Conservation (phyloP, 2,888 invertebrate species). For the Ferrisia virgata region DNA sequence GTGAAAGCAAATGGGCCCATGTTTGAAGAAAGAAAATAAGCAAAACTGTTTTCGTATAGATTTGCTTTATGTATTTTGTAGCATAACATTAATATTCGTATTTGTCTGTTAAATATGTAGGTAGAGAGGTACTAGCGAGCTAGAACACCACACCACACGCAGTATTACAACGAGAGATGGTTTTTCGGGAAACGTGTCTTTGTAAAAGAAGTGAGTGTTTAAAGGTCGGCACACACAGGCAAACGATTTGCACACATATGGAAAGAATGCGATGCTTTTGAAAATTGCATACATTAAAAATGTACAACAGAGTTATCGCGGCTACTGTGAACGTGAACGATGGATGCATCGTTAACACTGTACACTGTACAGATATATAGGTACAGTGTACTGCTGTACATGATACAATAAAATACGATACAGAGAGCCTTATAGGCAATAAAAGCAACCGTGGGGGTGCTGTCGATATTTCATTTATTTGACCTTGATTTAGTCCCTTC, state of each 20-base stretch:
- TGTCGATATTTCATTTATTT: constrained; percentile 43
- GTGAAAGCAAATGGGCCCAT: neutral
- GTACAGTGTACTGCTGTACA: no score
- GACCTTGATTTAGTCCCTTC: constrained; percentile 44
- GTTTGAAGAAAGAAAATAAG: no score
- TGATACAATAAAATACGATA: neutral
- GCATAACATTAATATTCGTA: no score
- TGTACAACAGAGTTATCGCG: neutral
- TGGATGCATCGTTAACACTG: constrained; percentile 1
- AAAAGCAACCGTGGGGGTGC: constrained; percentile 43
- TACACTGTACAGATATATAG: no score
- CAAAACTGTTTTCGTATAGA: neutral
- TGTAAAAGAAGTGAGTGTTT: neutral
- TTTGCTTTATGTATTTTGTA: no score
- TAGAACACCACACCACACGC: no score
- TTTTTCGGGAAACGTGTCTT: neutral
- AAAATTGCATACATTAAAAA: constrained; percentile 29
- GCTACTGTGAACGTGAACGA: neutral
- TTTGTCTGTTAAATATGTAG: no score
- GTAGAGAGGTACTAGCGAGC: no score
- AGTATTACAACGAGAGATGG: neutral
- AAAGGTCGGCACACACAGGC: neutral
- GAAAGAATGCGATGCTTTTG: neutral
- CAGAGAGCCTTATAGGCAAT: neutral
- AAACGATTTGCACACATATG: neutral